Base-by-base conservation (phyloP, 2,113 vertebrate genomes). In the Haliaeetus leucogaster region DNA sequence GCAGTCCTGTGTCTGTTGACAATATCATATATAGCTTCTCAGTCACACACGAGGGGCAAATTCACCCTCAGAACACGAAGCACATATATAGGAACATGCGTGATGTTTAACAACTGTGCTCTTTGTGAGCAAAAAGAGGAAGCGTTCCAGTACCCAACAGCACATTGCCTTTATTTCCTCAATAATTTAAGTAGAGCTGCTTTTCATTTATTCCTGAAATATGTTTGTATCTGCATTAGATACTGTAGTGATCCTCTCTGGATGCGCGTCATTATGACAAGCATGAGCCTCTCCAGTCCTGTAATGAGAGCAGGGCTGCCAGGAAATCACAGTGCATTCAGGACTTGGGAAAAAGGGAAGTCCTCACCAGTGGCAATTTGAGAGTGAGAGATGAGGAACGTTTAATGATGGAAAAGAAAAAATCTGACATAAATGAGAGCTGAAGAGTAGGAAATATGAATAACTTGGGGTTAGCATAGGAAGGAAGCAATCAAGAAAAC, bases 51-150 rank as follows among this genome's bases (percentile, higher is more conserved):
- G 0, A 34, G n/a, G 48, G 45, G 27, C 27, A 80, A 90, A 90
- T 47, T 63, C 76, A 27, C 34, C 14, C 59, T 36, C 72, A 56
- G 82, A 84, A 76, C 90, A 88, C 0, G 0, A 30, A 66, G 40
- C 66, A 42, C 70, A 13, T 45, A 7, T 3, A 71, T 10, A 32
- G 7, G 32, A 81, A 42, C 0, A 0, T 14, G 26, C 1, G 1
- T 22, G 63, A 55, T 16, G 20, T 32, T 79, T 40, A 85, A 66
- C 42, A 86, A 66, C 86, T 82, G 50, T 65, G 79, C 45, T 11
- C 84, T 20, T 17, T 45, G 32, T 19, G 45, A 83, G 67, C 63
- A 93, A 82, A 89, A 63, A 10, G 42, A 83, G 55, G 50, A 77
- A 71, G 29, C 1, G 0, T 78, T 90, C 67, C 85, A 81, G 50